phyloP scores from a whole-genome alignment of 92 coral and sea anemone species.

The Paramuricea clavata region DNA sequence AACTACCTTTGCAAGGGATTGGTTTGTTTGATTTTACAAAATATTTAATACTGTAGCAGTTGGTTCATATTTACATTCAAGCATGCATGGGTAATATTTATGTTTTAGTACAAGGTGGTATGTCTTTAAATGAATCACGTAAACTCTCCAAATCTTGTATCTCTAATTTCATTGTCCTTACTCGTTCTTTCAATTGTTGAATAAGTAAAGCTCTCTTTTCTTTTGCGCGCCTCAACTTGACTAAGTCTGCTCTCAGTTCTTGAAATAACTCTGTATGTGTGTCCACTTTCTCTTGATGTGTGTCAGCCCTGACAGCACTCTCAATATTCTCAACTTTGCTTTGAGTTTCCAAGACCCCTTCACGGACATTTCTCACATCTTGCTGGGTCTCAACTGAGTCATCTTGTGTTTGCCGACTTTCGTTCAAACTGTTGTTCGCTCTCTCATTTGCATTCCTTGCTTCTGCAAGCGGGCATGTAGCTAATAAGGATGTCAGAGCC shows the following conservation, averaged over 20 bases:
- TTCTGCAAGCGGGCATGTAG: slow-evolving; percentile 40
- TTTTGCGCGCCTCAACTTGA: slow-evolving; percentile 62
- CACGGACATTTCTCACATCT: slow-evolving; percentile 53
- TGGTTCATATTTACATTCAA: no score
- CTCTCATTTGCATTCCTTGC: slow-evolving; percentile 61
- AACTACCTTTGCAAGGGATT: no score
- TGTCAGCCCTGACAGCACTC: slow-evolving; percentile 62
- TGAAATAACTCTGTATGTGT: slow-evolving; percentile 60
- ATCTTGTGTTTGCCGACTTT: not conserved
- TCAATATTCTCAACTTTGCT: slow-evolving; percentile 55
- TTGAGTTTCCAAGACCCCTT: slow-evolving; percentile 53
- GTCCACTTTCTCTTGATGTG: slow-evolving; percentile 54
- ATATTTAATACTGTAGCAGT: no score
- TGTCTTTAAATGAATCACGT: slow-evolving; percentile 60
- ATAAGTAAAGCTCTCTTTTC: slow-evolving; percentile 73
- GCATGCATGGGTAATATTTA: not conserved
- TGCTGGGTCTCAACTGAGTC: slow-evolving; percentile 54
- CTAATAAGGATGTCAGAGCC: not conserved
- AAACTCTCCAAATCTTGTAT: slow-evolving; percentile 79
- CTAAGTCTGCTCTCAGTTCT: slow-evolving; percentile 57
- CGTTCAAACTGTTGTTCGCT: slow-evolving; percentile 39
- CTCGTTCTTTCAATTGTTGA: slow-evolving; percentile 62
- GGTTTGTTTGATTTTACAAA: no score
- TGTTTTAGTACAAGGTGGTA: slow-evolving; percentile 60
- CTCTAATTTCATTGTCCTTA: slow-evolving; percentile 67